Evolutionary conservation across 1,140 invertebrate species (phyloP), one percentile per base, ranked within the genome.

Genomic region (Bombus superbus): DNA sequence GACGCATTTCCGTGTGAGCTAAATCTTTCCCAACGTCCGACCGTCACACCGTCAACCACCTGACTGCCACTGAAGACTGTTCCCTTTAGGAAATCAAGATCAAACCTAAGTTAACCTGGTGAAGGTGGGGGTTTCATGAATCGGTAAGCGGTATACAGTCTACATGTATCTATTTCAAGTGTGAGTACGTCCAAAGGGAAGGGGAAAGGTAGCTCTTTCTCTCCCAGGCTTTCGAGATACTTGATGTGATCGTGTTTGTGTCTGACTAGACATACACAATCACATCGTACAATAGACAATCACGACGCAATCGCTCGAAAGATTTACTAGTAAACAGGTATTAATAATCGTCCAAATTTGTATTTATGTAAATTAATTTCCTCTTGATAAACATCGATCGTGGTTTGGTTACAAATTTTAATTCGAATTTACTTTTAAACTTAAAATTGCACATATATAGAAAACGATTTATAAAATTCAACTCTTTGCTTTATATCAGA

Each of bases 21-120:
- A 35, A 72, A 78, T 11, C 22, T 64, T 28, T 8, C 0, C 0
- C 68, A 47, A 44, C 59, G 35, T 85, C 84, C 59, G 72, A 9
- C 44, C 84, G 78, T 47, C 38, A 18, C 79, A 57, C 71, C 71
- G 71, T 75, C 79, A 2, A 85, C 57, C 71, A 75, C 57, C 15
- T 64, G 79, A 85, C 84, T 85, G 71, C 42, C 38, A 38, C n/a
- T 69, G 15, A 35, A n/a, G 6, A 40, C 66, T 44, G 47, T 35
- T 72, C 44, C 13, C 59, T 81, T 68, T 75, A 47, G 10, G 15
- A 85, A 85, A 85, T 69, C 83, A 81, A 81, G 84, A 85, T 85
- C 79, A 85, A 85, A 79, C 57, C 68, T 64, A 64, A 64, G 25
- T n/a, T 42, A 28, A 4, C 22, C 1, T 10, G 5, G 1, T 0